phyloP scores from a whole-genome alignment of 2,888 invertebrate species.

The Heliconius charithonia region DNA sequence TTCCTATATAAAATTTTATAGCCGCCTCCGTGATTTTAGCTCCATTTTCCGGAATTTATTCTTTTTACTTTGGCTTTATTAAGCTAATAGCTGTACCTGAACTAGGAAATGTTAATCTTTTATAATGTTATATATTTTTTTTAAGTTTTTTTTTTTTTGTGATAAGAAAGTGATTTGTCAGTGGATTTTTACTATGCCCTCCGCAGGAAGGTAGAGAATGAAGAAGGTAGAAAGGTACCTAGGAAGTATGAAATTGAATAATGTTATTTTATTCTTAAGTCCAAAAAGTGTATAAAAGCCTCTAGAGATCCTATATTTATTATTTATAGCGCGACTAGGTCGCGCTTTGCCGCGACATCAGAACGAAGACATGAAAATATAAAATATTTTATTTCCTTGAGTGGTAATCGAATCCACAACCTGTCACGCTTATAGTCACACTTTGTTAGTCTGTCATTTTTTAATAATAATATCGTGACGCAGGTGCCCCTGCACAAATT shows the following conservation, averaged over 20 bases:
- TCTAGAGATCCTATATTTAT: no score
- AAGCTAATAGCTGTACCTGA: conserved; percentile 31
- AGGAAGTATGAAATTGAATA: background rate
- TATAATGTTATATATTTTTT: conserved; percentile 17
- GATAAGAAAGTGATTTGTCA: background rate
- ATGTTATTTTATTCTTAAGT: background rate
- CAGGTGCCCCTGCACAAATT: no score
- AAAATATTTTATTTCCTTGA: no score
- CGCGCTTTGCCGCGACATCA: no score
- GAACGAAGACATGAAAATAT: no score
- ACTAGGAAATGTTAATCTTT: conserved; percentile 28
- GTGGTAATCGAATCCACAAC: no score
- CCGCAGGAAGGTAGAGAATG: background rate
- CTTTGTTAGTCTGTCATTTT: no score
- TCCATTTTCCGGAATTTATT: conserved; percentile 55
- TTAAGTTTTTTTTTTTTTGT: no score
- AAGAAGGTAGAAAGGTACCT: background rate
- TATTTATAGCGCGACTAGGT: no score
- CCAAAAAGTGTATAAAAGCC: no score
- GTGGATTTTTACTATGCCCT: background rate
- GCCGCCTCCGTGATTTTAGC: conserved; percentile 61
- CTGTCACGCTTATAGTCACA: no score
- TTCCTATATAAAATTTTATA: conserved; percentile 74
- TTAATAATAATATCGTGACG: no score
- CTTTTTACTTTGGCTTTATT: conserved; percentile 36